Conservation (phyloP, 2,888 invertebrate species). For the Palloptera scutellata region DNA sequence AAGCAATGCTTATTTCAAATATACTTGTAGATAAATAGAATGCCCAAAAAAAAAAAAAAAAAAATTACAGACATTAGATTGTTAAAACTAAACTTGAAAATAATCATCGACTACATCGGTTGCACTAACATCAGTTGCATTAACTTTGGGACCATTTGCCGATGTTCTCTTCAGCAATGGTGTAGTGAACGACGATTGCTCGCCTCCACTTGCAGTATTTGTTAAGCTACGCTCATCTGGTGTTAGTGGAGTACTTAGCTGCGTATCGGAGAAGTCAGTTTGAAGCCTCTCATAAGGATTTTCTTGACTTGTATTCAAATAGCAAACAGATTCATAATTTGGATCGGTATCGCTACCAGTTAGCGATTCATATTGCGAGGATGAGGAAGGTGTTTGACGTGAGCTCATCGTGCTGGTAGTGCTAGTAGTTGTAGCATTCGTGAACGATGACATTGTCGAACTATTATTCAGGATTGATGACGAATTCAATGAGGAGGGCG, state of each 20-base stretch:
- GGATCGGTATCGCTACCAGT: constrained; percentile 82
- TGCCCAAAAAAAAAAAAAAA: neutral
- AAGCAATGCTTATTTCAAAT: constrained; percentile 17
- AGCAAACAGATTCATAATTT: constrained; percentile 84
- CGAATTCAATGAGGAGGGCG: constrained; percentile 52
- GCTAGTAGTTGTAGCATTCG: constrained; percentile 42
- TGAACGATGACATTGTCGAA: constrained; percentile 45
- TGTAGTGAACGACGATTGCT: constrained; percentile 16
- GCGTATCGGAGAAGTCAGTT: constrained; percentile 59
- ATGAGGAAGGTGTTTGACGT: constrained; percentile 65
- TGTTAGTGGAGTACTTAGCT: constrained; percentile 43
- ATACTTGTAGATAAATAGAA: constrained; percentile 27
- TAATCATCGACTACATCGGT: constrained; percentile 64
- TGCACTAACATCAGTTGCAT: constrained; percentile 49
- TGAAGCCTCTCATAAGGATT: constrained; percentile 75
- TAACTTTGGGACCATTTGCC: constrained; percentile 39
- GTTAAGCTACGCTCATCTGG: constrained; percentile 38
- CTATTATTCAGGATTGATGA: constrained; percentile 47
- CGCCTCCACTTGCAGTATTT: constrained; percentile 1
- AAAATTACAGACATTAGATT: constrained; percentile 6
- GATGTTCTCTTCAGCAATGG: constrained; percentile 23
- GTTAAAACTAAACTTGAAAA: constrained; percentile 59
- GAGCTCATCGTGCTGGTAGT: constrained; percentile 61
- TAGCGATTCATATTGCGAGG: constrained; percentile 82
- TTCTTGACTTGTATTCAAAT: constrained; percentile 68